Conservation (phyloP, 53 echinoderm and acorn worm species). For the Mesocentrotus franciscanus region DNA sequence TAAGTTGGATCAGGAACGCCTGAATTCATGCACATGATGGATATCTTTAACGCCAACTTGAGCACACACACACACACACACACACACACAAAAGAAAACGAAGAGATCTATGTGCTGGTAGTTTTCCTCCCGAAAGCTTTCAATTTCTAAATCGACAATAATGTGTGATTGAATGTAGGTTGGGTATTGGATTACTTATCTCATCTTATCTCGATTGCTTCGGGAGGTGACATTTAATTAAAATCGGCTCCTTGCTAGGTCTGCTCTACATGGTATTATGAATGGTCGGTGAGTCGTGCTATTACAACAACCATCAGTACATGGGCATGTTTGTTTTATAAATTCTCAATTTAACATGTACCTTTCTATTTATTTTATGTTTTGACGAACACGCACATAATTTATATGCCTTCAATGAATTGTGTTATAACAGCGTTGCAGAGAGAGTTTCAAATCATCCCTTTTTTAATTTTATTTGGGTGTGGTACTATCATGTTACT, state of each 20-base stretch:
- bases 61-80: no score
- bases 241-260: background rate
- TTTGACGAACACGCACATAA: background rate
- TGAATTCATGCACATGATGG: background rate
- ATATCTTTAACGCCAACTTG: background rate
- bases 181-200: background rate
- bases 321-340: background rate
- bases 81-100: background rate
- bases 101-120: background rate
- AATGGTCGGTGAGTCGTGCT: background rate
- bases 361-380: background rate
- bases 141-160: slow-evolving; percentile 31
- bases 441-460: no score
- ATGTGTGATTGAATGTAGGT: background rate
- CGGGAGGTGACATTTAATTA: slow-evolving; percentile 33
- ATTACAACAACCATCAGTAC: background rate
- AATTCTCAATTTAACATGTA: background rate
- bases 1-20: background rate
- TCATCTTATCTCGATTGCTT: background rate
- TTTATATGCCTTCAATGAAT: background rate
- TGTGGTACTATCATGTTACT: no score
- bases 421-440: background rate
- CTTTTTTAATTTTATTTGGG: no score
- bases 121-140: background rate
- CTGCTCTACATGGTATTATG: background rate